Evolutionary conservation across 2,113 vertebrate genomes (phyloP).

Genomic region (Pardalotus punctatus): DNA sequence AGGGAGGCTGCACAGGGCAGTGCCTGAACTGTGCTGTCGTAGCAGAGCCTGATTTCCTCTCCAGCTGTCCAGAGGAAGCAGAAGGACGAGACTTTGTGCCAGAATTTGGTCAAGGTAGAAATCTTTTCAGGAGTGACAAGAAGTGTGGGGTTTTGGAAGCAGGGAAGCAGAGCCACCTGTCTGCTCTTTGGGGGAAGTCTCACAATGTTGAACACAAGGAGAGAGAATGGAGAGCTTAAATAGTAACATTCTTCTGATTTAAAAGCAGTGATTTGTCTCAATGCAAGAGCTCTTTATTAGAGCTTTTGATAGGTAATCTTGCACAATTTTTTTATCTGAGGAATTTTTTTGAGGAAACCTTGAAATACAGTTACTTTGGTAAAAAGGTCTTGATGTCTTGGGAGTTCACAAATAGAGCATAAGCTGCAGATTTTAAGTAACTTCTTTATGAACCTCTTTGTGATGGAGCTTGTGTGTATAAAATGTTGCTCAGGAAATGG

Average conservation of each 20-base stretch:
- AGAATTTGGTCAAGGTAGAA: background rate
- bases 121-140: background rate
- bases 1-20: background rate
- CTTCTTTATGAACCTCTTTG: background rate
- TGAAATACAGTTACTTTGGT: background rate
- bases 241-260: background rate
- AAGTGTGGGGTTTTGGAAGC: background rate
- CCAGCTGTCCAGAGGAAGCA: background rate
- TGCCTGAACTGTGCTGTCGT: background rate
- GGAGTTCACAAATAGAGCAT: background rate
- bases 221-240: background rate
- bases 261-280: background rate
- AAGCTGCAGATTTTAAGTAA: background rate
- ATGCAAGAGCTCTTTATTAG: background rate
- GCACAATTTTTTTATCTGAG: background rate
- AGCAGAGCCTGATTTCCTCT: background rate
- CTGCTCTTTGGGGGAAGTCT: background rate
- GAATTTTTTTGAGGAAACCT: background rate
- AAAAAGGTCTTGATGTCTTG: background rate
- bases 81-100: background rate
- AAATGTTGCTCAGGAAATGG: conserved; percentile 20
- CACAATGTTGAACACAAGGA: rapidly evolving
- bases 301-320: background rate
- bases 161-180: background rate
- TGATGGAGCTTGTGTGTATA: background rate